Conservation (phyloP, 2,888 invertebrate species). For the Leucophenga montana region DNA sequence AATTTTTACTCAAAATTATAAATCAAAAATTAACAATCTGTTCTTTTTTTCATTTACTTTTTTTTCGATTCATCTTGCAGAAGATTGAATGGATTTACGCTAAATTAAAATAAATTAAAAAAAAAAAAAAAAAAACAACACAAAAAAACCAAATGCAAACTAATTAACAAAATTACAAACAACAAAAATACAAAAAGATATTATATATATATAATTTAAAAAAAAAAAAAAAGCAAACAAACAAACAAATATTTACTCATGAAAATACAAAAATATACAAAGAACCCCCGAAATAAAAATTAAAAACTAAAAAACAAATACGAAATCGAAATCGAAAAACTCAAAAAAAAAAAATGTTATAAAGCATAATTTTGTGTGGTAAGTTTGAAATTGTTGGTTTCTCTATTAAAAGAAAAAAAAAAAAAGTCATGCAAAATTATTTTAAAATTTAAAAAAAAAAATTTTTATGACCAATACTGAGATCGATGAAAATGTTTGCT, state of each 20-base stretch:
- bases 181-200: constrained; percentile 43
- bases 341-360: constrained; percentile 55
- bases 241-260: constrained; percentile 51
- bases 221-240: constrained; percentile 50
- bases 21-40: constrained; percentile 51
- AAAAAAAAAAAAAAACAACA: constrained; percentile 51
- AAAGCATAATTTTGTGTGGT: constrained; percentile 73
- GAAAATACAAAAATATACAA: constrained; percentile 46
- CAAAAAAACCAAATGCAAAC: constrained; percentile 47
- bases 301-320: constrained; percentile 52
- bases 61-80: constrained; percentile 73
- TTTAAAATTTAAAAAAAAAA: constrained; percentile 46
- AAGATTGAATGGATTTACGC: constrained; percentile 74
- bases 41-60: constrained; percentile 63
- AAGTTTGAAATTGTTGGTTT: constrained; percentile 71
- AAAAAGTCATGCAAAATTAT: constrained; percentile 40
- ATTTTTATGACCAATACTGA: too few species aligned
- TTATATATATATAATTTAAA: constrained; percentile 38
- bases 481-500: too few species aligned
- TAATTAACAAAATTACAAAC: constrained; percentile 47
- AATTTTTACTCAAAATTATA: constrained; percentile 37
- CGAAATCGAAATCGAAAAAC: too few species aligned
- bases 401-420: constrained; percentile 28
- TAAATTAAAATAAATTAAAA: constrained; percentile 52
- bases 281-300: constrained; percentile 32